These are phyloP conservation scores for Autographa gamma DNA, from an alignment of 2,888 invertebrate species.

Conservation along the genomic window DNA sequence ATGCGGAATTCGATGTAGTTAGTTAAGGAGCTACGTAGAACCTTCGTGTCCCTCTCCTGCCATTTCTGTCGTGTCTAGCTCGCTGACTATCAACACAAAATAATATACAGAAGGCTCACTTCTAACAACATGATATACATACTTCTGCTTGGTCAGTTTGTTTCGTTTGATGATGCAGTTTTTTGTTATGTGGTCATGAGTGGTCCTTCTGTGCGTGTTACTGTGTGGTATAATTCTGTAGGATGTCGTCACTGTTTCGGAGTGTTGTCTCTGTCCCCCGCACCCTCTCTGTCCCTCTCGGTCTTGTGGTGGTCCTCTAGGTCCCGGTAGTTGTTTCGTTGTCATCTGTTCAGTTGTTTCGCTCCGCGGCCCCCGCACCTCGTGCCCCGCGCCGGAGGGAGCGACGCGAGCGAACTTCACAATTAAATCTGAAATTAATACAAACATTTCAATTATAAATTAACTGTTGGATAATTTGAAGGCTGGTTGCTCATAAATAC, in stretches of 20 bases:
- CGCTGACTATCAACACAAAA: constrained; percentile 26
- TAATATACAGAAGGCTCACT: constrained; percentile 10
- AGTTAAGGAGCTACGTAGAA: constrained; percentile 78
- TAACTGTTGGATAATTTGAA: neutral
- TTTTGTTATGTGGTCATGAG: neutral
- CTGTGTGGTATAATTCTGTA: constrained; percentile 34
- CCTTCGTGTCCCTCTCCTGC: constrained; percentile 51
- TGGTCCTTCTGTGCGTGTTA: constrained; percentile 8
- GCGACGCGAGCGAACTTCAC: constrained; percentile 39
- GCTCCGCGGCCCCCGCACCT: constrained; percentile 68
- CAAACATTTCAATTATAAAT: neutral
- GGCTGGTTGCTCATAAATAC: neutral
- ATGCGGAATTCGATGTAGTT: constrained; percentile 80
- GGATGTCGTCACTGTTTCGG: constrained; percentile 27
- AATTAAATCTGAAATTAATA: neutral
- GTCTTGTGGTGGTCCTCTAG: neutral
- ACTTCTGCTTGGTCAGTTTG: constrained; percentile 1
- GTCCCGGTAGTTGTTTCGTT: neutral
- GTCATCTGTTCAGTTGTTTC: constrained; percentile 17
- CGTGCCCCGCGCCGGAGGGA: constrained; percentile 55
- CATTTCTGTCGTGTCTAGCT: constrained; percentile 49
- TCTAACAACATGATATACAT: neutral
- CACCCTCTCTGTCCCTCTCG: constrained; percentile 16
- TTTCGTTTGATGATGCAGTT: neutral
- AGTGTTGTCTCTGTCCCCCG: constrained; percentile 35